phyloP scores from a whole-genome alignment of 2,113 vertebrate species.

The Sylvietta virens region DNA sequence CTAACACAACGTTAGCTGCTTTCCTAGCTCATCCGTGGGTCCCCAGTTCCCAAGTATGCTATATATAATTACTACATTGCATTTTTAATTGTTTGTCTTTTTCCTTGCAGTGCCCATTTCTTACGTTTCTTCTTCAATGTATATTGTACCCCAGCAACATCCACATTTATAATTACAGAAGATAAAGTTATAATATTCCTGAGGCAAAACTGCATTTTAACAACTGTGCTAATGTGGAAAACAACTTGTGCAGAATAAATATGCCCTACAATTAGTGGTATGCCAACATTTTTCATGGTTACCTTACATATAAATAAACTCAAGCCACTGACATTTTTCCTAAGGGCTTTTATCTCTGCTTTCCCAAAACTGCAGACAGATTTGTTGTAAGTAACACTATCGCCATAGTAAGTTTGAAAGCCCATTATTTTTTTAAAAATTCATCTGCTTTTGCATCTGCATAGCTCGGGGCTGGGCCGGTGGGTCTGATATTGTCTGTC shows the following conservation, averaged over 20 bases:
- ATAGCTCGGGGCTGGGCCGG: slow-evolving; percentile 65
- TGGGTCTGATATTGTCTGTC: slow-evolving; percentile 60
- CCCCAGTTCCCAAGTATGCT: background rate
- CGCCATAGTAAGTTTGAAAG: slow-evolving; percentile 68
- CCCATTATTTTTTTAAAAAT: slow-evolving; percentile 37
- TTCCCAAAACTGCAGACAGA: slow-evolving; percentile 60
- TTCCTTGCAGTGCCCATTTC: background rate
- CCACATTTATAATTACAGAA: slow-evolving; percentile 61
- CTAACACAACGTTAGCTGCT: background rate
- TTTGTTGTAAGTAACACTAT: slow-evolving; percentile 69
- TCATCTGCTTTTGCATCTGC: slow-evolving; percentile 71
- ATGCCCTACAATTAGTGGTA: slow-evolving; percentile 71
- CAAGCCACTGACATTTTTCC: slow-evolving; percentile 58
- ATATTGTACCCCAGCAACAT: slow-evolving; percentile 1
- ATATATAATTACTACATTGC: background rate
- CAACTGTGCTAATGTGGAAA: slow-evolving; percentile 63
- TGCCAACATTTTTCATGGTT: slow-evolving; percentile 54
- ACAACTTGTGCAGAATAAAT: slow-evolving; percentile 68
- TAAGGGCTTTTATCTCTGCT: slow-evolving; percentile 55
- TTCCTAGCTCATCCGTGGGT: background rate
- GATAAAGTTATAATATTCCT: slow-evolving; percentile 62
- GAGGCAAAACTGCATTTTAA: slow-evolving; percentile 61
- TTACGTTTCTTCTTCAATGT: background rate
- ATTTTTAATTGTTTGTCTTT: slow-evolving; percentile 51
- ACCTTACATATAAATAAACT: slow-evolving; percentile 64